Evolutionary conservation across 2,113 vertebrate genomes (phyloP).

Genomic region (Eulacestoma nigropectus): DNA sequence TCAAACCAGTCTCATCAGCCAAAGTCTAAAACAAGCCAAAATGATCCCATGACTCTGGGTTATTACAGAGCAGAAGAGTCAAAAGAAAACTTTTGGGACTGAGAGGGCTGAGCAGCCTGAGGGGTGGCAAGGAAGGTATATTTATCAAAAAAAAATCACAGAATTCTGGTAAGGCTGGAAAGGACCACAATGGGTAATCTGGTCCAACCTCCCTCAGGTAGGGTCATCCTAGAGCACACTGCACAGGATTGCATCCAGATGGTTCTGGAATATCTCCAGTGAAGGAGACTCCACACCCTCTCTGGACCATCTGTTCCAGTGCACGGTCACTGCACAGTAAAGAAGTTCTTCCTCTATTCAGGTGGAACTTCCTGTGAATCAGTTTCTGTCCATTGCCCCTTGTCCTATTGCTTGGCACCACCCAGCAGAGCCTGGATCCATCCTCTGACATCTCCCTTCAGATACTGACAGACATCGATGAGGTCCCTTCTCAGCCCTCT

Average conservation of each 20-base stretch:
- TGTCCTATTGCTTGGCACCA: background rate
- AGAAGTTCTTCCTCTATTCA: background rate
- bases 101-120: background rate
- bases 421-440: background rate
- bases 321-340: background rate
- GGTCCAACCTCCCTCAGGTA: background rate
- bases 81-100: background rate
- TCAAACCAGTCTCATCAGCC: background rate
- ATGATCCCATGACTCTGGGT: background rate
- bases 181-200: background rate
- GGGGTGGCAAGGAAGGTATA: background rate
- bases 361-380: background rate
- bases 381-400: background rate
- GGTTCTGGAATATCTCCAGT: background rate
- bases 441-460: background rate
- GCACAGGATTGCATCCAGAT: background rate
- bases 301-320: background rate
- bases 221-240: background rate
- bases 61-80: background rate
- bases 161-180: background rate
- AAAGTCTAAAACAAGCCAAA: background rate
- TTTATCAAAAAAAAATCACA: background rate
- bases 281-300: background rate
- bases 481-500: background rate
- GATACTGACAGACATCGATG: rapidly evolving